A percentile compares a stretch with the other conserved stretches of the same genome.
Conservation (phyloP, 2,113 vertebrate genomes). For the Gila orcuttii region DNA sequence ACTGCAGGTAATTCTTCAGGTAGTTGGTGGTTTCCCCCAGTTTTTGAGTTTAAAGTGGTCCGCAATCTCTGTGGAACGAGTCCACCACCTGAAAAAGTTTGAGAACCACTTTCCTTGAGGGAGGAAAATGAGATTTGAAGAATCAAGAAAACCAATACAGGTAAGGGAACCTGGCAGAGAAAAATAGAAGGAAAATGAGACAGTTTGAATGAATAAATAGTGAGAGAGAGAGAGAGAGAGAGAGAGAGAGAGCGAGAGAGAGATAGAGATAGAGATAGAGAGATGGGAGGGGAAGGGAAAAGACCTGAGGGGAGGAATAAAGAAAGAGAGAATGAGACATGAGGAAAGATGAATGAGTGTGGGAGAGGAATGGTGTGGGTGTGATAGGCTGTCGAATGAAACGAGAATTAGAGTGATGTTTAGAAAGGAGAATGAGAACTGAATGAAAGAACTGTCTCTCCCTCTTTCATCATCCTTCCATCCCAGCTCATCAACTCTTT, state of each 20-base stretch:
- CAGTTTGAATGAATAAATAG: constrained; percentile 31
- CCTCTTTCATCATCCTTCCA: constrained; percentile 1
- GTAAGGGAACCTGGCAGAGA: constrained; percentile 32
- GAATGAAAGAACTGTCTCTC: constrained; percentile 9
- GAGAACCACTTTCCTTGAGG: not conserved
- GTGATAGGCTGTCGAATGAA: constrained; percentile 23
- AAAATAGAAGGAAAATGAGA: constrained; percentile 26
- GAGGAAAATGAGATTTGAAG: not conserved
- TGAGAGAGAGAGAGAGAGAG: not conserved
- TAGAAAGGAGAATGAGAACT: constrained; percentile 19
- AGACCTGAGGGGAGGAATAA: constrained; percentile 24
- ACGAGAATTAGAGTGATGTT: constrained; percentile 21
- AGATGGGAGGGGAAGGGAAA: not conserved
- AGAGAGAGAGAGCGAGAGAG: not conserved
- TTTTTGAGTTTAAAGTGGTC: not conserved
- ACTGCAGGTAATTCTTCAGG: not conserved
- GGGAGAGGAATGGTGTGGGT: constrained; percentile 18
- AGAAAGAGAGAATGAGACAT: constrained; percentile 2
- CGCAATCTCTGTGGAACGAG: not conserved
- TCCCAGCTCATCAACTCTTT: not conserved
- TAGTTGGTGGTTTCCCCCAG: not conserved
- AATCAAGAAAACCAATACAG: not conserved
- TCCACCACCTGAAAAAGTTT: not conserved
- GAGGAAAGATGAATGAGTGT: constrained; percentile 1
- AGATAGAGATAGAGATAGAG: not conserved